These are phyloP conservation scores for Muscicapa comitata DNA, from an alignment of 2,797 vertebrate genomes.

Conservation along the genomic window DNA sequence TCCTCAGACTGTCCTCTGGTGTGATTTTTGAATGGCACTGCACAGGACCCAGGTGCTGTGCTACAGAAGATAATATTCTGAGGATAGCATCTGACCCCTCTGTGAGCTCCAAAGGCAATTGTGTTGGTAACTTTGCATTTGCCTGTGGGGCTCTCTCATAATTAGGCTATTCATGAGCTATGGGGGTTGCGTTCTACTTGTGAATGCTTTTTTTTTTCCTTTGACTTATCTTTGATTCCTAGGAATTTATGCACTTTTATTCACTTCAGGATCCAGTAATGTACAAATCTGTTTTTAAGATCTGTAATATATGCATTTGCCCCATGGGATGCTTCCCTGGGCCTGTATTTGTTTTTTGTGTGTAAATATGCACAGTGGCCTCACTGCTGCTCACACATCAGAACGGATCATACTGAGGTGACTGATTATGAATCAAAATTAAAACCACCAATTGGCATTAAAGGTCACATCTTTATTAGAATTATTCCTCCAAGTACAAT, in stretches of 20 bases:
- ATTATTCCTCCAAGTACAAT: conserved; percentile 76
- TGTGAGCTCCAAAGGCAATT: conserved; percentile 65
- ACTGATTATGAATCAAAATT: conserved; percentile 77
- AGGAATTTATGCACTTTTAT: conserved; percentile 62
- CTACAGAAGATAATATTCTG: conserved; percentile 54
- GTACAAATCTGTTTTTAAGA: conserved; percentile 65
- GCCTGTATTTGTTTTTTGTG: conserved; percentile 73
- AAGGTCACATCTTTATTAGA: conserved; percentile 80
- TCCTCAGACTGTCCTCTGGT: conserved; percentile 1
- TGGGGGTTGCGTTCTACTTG: conserved; percentile 65
- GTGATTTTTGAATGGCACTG: conserved; percentile 37
- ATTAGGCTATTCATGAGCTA: conserved; percentile 72
- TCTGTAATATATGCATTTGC: conserved; percentile 64
- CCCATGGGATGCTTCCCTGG: conserved; percentile 54
- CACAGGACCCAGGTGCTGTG: conserved; percentile 57
- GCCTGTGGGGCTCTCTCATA: conserved; percentile 67
- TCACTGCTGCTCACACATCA: conserved; percentile 59
- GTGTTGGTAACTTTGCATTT: conserved; percentile 64
- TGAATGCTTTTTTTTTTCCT: conserved; percentile 29
- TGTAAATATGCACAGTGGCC: conserved; percentile 71
- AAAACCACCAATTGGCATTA: conserved; percentile 76
- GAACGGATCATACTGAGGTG: conserved; percentile 62
- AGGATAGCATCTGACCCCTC: conserved; percentile 55
- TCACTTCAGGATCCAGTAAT: conserved; percentile 48
- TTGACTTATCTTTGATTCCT: conserved; percentile 37